A percentile compares a stretch with the other conserved stretches of the same genome.
phyloP scores from a whole-genome alignment of 2,797 vertebrate species.

The Chanos chanos region DNA sequence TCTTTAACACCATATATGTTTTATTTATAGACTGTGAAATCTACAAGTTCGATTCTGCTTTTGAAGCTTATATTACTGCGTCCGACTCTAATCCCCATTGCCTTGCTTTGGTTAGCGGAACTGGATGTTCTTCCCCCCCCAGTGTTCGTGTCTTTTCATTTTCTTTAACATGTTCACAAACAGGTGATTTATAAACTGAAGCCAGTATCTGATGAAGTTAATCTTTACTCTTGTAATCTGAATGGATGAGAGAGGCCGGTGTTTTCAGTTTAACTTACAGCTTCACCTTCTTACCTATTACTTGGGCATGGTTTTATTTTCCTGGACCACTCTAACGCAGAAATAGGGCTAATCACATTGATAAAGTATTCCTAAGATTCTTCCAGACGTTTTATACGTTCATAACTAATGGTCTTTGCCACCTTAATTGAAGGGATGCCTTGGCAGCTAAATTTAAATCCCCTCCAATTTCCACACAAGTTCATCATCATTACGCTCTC shows the following conservation, averaged over 20 bases:
- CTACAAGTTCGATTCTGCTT: conserved; percentile 7
- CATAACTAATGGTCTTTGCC: conserved; percentile 67
- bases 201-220: conserved; percentile 4
- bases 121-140: no score
- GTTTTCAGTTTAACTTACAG: conserved; percentile 22
- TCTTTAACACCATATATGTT: conserved; percentile 10
- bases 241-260: conserved; percentile 22
- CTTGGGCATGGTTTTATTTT: conserved; percentile 45
- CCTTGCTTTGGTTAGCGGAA: neutral
- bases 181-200: conserved; percentile 5
- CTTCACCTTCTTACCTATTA: conserved; percentile 18
- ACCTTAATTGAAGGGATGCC: conserved; percentile 59
- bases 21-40: conserved; percentile 13
- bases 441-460: conserved; percentile 70
- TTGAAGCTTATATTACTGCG: conserved; percentile 4
- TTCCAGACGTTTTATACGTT: conserved; percentile 64
- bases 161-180: neutral
- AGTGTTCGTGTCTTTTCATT: no score
- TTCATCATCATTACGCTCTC: conserved; percentile 73
- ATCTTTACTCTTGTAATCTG: conserved; percentile 17
- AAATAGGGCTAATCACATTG: conserved; percentile 53
- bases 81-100: neutral
- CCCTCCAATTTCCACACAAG: conserved; percentile 61
- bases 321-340: conserved; percentile 48
- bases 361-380: conserved; percentile 62